Conservation (phyloP, 2,888 invertebrate species). For the Malthinus seriepunctatus region DNA sequence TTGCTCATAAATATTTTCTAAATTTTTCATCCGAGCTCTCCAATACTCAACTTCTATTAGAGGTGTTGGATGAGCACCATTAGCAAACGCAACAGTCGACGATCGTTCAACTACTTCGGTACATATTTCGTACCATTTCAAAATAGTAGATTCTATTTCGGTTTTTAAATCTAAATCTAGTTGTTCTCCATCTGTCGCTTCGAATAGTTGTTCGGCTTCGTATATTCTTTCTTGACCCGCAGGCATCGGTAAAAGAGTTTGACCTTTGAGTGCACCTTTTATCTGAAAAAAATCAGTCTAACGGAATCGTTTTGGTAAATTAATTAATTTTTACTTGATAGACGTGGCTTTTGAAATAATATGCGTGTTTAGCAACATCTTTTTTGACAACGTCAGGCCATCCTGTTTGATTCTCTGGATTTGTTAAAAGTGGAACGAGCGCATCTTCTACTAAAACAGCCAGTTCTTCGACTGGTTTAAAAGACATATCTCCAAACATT, state of each 20-base stretch:
- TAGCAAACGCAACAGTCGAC: slow-evolving; percentile 70
- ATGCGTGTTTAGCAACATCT: slow-evolving; percentile 72
- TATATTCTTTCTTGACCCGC: slow-evolving; percentile 72
- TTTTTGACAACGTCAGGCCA: slow-evolving; percentile 76
- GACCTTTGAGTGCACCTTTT: slow-evolving; percentile 82
- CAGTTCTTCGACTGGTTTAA: slow-evolving; percentile 71
- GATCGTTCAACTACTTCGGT: slow-evolving; percentile 79
- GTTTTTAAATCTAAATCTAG: slow-evolving; percentile 75
- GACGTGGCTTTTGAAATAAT: slow-evolving; percentile 69
- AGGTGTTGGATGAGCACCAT: slow-evolving; percentile 73
- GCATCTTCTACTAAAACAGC: slow-evolving; percentile 72
- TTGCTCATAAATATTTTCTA: slow-evolving; percentile 87
- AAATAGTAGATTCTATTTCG: slow-evolving; percentile 81
- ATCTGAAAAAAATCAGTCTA: slow-evolving; percentile 48
- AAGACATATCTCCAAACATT: slow-evolving; percentile 72
- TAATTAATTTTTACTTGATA: slow-evolving; percentile 57
- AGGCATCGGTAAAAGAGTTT: slow-evolving; percentile 86
- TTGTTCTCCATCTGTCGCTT: slow-evolving; percentile 58
- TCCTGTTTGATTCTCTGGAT: slow-evolving; percentile 68
- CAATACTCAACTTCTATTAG: slow-evolving; percentile 78
- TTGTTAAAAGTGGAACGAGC: slow-evolving; percentile 72
- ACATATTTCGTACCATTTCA: slow-evolving; percentile 75
- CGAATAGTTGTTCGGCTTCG: slow-evolving; percentile 59
- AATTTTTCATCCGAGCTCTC: slow-evolving; percentile 73
- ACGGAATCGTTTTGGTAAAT: neutral